Evolutionary conservation across 2,888 invertebrate species (phyloP).

Genomic region (Synanthedon myopaeformis): DNA sequence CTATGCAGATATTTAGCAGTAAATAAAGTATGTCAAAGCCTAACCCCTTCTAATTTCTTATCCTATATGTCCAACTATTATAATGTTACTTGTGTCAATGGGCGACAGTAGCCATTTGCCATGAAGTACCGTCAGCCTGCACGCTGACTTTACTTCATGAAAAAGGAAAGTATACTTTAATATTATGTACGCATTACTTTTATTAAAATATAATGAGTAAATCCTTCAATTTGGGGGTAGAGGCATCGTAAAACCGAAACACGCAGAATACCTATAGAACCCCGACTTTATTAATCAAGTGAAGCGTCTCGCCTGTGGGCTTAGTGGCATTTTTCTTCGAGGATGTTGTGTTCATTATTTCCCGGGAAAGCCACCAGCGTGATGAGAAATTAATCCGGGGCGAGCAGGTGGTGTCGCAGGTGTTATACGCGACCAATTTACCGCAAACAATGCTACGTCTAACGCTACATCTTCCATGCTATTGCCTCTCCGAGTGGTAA

Average conservation of each 20-base stretch:
- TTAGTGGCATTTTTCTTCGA: constrained; percentile 57
- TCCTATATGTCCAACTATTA: too few relatives aligned
- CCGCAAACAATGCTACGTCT: constrained; percentile 16
- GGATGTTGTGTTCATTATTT: constrained; percentile 58
- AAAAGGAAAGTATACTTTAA: too few relatives aligned
- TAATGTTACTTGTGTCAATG: too few relatives aligned
- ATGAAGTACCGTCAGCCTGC: too few relatives aligned
- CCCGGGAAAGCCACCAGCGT: constrained; percentile 36
- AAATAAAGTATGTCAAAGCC: too few relatives aligned
- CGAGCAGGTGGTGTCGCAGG: constrained; percentile 49
- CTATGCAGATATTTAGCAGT: too few relatives aligned
- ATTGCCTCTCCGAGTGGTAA: background rate
- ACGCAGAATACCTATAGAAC: constrained; percentile 15
- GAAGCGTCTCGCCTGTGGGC: constrained; percentile 39
- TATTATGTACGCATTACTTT: background rate
- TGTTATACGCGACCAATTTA: constrained; percentile 44
- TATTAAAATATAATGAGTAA: background rate
- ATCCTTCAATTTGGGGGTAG: constrained; percentile 21
- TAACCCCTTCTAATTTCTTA: too few relatives aligned
- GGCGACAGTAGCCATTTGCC: too few relatives aligned
- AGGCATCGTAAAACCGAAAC: constrained; percentile 26
- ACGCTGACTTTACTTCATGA: too few relatives aligned
- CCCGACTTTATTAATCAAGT: constrained; percentile 58
- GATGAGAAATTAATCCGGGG: constrained; percentile 67
- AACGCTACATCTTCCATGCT: constrained; percentile 1